Evolutionary conservation across 1,140 invertebrate species (phyloP).

Genomic region (Dryas iulia): DNA sequence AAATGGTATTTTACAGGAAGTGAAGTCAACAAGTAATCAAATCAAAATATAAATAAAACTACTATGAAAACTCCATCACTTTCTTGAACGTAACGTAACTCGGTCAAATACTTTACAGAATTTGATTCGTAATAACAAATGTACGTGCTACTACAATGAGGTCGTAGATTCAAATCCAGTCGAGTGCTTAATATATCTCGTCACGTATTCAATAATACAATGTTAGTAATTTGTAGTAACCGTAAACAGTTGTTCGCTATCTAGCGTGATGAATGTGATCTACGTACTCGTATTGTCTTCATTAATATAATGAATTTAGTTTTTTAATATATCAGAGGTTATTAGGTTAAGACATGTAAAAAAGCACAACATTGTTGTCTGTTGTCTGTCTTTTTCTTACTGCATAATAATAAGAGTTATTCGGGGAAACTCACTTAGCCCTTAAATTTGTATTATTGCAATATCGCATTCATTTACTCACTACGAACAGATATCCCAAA

Average conservation of each 20-base stretch:
- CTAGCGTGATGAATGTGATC: background rate
- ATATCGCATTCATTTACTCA: too few species aligned
- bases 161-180: constrained; percentile 9
- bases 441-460: too few species aligned
- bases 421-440: too few species aligned
- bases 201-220: constrained; percentile 3
- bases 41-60: background rate
- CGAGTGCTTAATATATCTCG: background rate
- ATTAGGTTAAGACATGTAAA: background rate
- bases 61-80: background rate
- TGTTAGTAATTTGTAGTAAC: constrained; percentile 1
- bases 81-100: background rate
- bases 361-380: too few species aligned
- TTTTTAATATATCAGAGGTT: background rate
- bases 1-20: too few species aligned
- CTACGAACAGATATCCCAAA: too few species aligned
- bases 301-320: background rate
- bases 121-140: constrained; percentile 13
- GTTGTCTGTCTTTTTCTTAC: too few species aligned
- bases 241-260: background rate
- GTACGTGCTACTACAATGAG: constrained; percentile 10
- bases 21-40: background rate
- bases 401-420: too few species aligned
- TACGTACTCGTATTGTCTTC: background rate
- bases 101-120: background rate